Evolutionary conservation across 2,113 vertebrate genomes (phyloP).

Genomic region (Lonchura striata): DNA sequence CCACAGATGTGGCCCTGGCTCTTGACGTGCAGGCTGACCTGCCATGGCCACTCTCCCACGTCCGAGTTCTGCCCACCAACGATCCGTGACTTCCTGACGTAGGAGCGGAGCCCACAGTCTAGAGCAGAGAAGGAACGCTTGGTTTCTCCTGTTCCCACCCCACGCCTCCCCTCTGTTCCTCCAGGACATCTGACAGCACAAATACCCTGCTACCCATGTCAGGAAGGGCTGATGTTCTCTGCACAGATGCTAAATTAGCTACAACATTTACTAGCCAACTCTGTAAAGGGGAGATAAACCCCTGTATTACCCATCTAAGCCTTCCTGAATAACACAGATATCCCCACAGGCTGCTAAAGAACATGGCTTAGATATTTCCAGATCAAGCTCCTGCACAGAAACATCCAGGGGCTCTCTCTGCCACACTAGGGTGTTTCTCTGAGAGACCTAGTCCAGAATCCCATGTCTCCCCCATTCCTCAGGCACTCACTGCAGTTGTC

Average conservation of each 20-base stretch:
- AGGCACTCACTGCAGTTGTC: slow-evolving; percentile 78
- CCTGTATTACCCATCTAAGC: fast-evolving
- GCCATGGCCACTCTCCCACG: slow-evolving; percentile 91
- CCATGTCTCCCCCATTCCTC: fast-evolving
- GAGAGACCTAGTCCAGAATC: neutral
- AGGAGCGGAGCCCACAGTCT: slow-evolving; percentile 85
- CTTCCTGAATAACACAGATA: neutral
- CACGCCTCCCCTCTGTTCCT: fast-evolving
- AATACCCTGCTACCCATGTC: fast-evolving
- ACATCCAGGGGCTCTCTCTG: neutral
- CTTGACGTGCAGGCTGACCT: slow-evolving; percentile 88
- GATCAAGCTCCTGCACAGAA: neutral
- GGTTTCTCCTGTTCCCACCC: neutral
- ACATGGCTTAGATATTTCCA: neutral
- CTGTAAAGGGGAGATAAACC: neutral
- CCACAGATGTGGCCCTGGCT: slow-evolving; percentile 84
- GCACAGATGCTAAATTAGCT: neutral
- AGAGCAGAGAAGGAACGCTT: neutral
- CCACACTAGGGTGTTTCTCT: fast-evolving
- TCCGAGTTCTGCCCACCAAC: slow-evolving; percentile 85
- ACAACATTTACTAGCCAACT: neutral
- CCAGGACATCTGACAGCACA: neutral
- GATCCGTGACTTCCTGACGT: slow-evolving; percentile 78
- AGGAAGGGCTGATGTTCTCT: neutral
- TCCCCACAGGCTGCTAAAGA: fast-evolving